Evolutionary conservation across 2,113 vertebrate genomes (phyloP), one percentile per base, ranked within the genome.

Genomic region (Girardinichthys multiradiatus): DNA sequence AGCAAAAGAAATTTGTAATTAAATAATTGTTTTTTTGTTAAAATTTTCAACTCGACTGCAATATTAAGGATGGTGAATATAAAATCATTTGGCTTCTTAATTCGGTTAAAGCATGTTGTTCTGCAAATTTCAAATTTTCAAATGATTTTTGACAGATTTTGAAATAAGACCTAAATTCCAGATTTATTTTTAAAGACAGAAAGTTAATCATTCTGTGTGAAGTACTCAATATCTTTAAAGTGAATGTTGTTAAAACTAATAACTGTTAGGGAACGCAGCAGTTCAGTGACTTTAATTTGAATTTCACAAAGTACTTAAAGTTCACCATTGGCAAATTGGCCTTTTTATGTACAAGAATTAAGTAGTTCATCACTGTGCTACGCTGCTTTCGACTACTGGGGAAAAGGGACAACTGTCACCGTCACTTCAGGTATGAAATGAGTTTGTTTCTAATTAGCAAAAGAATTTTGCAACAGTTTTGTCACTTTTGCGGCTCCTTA

Each of bases 351-450:
- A 31, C 7, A 11, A 33, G 29, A 10, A 19, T 31, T 17, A 33
- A 61, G 17, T 2, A 19, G 7, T 61, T 31, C 6, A 21, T 21
- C 48, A 79, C 60, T 71, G 76, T 89, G 88, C 39, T 64, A 79
- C 68, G 4, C 0, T 31, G 51, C 27, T 70, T 88, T 82, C 67
- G 79, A 85, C 51, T 83, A 76, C 29, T 82, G 81, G 81, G 81
- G 79, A 37, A 87, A 86, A 17, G 72, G 77, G 1, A 83, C 82
- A 68, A 35, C 37, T 8, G 70, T 87, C 39, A 89, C 81, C 0
- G 74, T 86, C 21, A 29, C 70, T 45, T 74, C 69, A 63, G 60
- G 60, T 63, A 63, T 19, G 60, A 63, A 35, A n/a, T 29, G 21
- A 4, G 17, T 3, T 70, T 68, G 33, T 17, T 61, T 17, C 0